Base-by-base conservation (phyloP, 1,140 invertebrate genomes). In the Drosophila pallidifrons region DNA sequence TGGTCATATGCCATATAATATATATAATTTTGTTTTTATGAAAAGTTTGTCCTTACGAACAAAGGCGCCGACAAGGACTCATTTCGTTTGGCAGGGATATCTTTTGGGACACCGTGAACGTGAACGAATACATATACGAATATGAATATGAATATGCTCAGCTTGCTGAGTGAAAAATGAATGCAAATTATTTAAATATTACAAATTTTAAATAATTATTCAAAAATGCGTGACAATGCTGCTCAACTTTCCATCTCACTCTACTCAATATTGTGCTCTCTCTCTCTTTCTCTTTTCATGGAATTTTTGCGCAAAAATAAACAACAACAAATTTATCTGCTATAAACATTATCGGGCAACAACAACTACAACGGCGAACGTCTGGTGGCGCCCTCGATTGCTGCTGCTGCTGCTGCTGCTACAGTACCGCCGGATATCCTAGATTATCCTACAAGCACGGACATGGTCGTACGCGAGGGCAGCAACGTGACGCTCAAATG, bases 401-500 rank as follows among this genome's bases (percentile, higher is more conserved):
- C 66, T 67, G 47, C 30, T 76, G 72, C 28, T 58, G 47, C 35
- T 59, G 67, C 41, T 75, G 72, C 67, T 71, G 52, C 58, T 95
- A 76, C 94, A 98, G 97, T 98, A 73, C 97, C 97, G 55, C 97
- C 97, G 74, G 96, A 97, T 94, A 98, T 97, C 92, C 93, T 97
- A 92, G 96, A 97, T 93, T 95, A 96, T 77, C 96, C 96, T 41
- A 97, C 97, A 20, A 97, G 97, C 89, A 95, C 96, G 41, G 97
- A 98, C 92, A 96, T 98, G 94, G 95, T 97, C 46, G 97, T 97
- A 55, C 94, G 96, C 30, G 98, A 98, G 93, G 97, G 96, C 38
- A 95, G 95, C 70, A 97, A 97, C 91, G 96, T 98, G 68, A 97
- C 96, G 75, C 93, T 98, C 75, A 95, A 95, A 65, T 98, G 98